phyloP scores from a whole-genome alignment of 1,140 invertebrate species.

The Scylla paramamosain region DNA sequence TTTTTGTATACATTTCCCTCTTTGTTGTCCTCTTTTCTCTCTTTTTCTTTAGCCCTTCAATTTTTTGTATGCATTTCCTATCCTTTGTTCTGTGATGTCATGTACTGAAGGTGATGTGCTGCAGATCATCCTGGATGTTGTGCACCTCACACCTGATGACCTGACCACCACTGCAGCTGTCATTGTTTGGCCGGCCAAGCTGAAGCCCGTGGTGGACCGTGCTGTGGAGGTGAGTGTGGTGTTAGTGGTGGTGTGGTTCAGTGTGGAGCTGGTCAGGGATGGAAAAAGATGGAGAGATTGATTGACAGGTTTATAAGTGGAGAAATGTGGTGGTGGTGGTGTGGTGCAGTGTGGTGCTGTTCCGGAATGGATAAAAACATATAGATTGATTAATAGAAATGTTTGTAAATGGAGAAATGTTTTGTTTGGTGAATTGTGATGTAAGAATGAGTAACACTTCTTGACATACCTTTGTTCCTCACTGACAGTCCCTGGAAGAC shows the following conservation, averaged over 20 bases:
- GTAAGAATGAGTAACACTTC: too few relatives aligned
- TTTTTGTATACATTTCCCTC: too few relatives aligned
- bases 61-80: too few relatives aligned
- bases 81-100: too few relatives aligned
- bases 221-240: conserved; percentile 82
- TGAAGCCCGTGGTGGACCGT: conserved; percentile 87
- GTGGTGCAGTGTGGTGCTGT: not conserved
- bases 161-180: conserved; percentile 85
- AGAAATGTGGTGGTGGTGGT: not conserved
- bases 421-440: too few relatives aligned
- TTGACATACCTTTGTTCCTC: not conserved
- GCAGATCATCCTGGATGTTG: conserved; percentile 84
- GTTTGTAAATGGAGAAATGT: too few relatives aligned
- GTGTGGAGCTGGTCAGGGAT: not conserved
- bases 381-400: too few relatives aligned
- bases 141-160: conserved; percentile 85
- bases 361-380: too few relatives aligned
- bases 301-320: not conserved
- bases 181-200: conserved; percentile 87
- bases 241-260: not conserved
- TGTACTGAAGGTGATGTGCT: not conserved
- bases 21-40: too few relatives aligned
- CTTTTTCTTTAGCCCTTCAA: too few relatives aligned
- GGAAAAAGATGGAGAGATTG: too few relatives aligned
- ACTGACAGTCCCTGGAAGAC: conserved; percentile 85